phyloP scores from a whole-genome alignment of 2,113 vertebrate genomes.

The Gambusia affinis region DNA sequence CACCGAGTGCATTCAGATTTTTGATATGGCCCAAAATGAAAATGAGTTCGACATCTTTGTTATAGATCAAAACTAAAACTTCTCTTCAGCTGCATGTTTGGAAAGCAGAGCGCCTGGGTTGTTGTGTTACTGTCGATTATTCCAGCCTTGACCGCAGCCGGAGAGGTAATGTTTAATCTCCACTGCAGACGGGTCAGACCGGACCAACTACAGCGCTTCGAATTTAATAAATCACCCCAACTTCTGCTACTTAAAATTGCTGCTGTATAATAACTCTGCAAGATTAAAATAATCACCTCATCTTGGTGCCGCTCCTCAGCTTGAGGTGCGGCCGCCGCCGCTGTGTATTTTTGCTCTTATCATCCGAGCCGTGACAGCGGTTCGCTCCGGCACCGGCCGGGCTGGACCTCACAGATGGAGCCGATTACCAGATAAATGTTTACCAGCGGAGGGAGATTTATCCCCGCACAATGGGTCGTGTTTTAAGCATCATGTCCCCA shows the following conservation, averaged over 20 bases:
- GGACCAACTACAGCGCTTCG: constrained; percentile 16
- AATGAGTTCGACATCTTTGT: neutral
- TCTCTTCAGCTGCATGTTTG: neutral
- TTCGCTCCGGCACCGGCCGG: constrained; percentile 4
- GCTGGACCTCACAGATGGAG: constrained; percentile 19
- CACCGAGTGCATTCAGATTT: too few relatives aligned
- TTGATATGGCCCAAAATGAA: too few relatives aligned
- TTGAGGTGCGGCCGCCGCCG: constrained; percentile 1
- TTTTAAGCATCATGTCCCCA: neutral
- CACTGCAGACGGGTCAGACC: constrained; percentile 5
- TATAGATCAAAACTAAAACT: neutral
- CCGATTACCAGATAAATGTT: constrained; percentile 2
- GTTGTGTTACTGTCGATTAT: neutral
- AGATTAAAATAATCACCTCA: constrained; percentile 38
- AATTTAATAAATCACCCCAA: constrained; percentile 26
- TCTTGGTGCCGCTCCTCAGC: constrained; percentile 25
- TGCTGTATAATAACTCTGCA: constrained; percentile 31
- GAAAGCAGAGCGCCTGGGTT: neutral
- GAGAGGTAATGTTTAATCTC: constrained; percentile 38
- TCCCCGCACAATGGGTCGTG: neutral
- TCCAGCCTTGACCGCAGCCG: neutral
- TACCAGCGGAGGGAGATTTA: neutral
- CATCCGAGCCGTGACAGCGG: constrained; percentile 7
- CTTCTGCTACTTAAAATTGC: constrained; percentile 25
- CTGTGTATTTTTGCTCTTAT: constrained; percentile 15